A percentile compares a stretch with the other conserved stretches of the same genome.
phyloP scores from a whole-genome alignment of 2,888 invertebrate species.

The Globia sparganii region DNA sequence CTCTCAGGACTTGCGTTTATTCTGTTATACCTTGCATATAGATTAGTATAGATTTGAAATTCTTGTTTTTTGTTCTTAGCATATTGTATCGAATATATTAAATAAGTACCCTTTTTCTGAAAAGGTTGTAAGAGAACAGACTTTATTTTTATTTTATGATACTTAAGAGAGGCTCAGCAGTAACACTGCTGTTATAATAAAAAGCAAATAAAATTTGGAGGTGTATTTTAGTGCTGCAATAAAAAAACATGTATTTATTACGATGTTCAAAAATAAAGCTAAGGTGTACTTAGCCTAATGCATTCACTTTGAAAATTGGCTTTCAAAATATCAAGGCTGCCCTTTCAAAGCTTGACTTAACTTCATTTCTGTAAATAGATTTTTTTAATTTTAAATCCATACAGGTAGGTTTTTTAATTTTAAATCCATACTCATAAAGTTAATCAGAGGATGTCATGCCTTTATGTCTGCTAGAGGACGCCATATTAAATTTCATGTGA shows the following conservation, averaged over 20 bases:
- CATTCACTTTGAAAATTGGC: constrained; percentile 27
- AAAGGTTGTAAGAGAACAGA: neutral
- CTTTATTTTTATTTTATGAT: constrained; percentile 12
- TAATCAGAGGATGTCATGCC: too few species aligned
- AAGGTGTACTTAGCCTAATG: neutral
- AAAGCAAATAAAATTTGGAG: constrained; percentile 34
- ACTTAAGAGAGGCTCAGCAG: neutral
- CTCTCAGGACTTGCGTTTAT: too few species aligned
- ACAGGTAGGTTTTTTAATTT: neutral
- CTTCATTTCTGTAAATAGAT: neutral
- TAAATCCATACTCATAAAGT: neutral
- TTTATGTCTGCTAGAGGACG: too few species aligned
- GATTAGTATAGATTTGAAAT: neutral
- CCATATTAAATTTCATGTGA: too few species aligned
- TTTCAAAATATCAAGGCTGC: constrained; percentile 22
- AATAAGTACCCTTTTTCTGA: neutral
- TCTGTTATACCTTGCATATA: too few species aligned
- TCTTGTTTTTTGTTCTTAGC: neutral
- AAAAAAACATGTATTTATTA: constrained; percentile 31
- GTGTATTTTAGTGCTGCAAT: constrained; percentile 16
- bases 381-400: neutral
- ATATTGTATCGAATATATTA: neutral
- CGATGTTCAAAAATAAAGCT: constrained; percentile 9
- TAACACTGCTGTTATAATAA: constrained; percentile 20
- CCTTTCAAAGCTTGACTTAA: neutral